Conservation (phyloP, 1,140 invertebrate species). For the Magallana ariakensis region DNA sequence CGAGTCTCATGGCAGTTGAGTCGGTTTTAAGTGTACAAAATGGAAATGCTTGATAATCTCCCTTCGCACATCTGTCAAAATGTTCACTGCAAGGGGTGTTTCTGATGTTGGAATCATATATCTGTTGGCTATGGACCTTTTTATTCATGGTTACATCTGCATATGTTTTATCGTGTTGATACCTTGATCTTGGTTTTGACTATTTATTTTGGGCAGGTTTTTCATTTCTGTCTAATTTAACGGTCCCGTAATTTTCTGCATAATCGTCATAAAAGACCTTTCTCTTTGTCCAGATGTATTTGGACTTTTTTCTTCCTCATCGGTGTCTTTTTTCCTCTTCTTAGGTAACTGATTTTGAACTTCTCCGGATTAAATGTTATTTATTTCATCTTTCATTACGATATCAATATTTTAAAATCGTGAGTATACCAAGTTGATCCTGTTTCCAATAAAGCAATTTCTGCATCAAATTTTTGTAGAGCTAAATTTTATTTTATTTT, state of each 20-base stretch:
- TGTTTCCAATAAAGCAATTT: constrained; percentile 39
- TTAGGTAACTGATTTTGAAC: not conserved
- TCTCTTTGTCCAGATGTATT: constrained; percentile 25
- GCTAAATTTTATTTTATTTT: constrained; percentile 32
- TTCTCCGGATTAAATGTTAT: not conserved
- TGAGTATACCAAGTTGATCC: constrained; percentile 27
- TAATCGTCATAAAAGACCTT: constrained; percentile 39
- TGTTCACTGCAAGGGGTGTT: not conserved
- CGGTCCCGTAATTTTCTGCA: constrained; percentile 39
- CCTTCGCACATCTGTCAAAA: not conserved
- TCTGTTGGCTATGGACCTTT: not conserved
- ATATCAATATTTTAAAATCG: not conserved
- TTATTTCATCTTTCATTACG: not conserved
- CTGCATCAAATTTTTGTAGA: constrained; percentile 29
- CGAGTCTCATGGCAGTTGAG: no score
- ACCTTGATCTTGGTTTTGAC: not conserved
- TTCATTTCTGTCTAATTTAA: not conserved
- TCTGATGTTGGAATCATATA: not conserved
- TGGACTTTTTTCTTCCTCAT: constrained; percentile 39
- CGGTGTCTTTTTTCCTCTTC: constrained; percentile 4
- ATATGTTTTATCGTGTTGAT: not conserved
- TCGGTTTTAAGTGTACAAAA: no score
- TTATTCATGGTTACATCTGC: not conserved
- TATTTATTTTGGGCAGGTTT: constrained; percentile 7
- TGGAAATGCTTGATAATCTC: no score